Conservation (phyloP, 1,140 invertebrate species). For the Zaprionus tsacasi region DNA sequence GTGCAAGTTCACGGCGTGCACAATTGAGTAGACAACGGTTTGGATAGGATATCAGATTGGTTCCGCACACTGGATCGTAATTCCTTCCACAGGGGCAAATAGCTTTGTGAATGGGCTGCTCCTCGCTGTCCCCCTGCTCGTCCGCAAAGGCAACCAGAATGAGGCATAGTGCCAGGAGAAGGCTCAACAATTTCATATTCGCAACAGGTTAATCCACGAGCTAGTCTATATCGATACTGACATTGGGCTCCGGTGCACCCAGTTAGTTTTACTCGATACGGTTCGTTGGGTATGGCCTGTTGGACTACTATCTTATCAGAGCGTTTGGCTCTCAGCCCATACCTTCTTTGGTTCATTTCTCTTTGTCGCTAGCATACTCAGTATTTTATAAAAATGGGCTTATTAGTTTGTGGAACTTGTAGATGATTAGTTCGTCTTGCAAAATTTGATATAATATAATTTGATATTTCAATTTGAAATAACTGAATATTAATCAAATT, state of each 20-base stretch:
- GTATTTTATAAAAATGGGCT: not conserved
- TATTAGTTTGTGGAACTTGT: not conserved
- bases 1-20: conserved; percentile 46
- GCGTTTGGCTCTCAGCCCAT: not conserved
- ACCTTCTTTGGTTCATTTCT: not conserved
- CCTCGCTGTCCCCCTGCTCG: conserved; percentile 15
- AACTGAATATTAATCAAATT: no score
- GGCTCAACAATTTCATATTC: conserved; percentile 59
- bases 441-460: no score
- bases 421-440: no score
- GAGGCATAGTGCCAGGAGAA: conserved; percentile 64
- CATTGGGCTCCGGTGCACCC: conserved; percentile 30
- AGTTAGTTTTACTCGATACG: conserved; percentile 24
- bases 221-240: conserved; percentile 53
- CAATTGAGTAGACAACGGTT: conserved; percentile 85
- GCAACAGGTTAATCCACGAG: conserved; percentile 62
- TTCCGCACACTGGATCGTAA: conserved; percentile 85
- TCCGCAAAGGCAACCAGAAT: conserved; percentile 40
- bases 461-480: no score
- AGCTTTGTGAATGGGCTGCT: not conserved
- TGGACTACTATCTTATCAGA: conserved; percentile 60
- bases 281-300: conserved; percentile 3
- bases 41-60: conserved; percentile 84
- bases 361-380: not conserved
- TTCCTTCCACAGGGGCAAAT: conserved; percentile 85